Evolutionary conservation across 2,888 invertebrate genomes (phyloP), one percentile per base, ranked within the genome.

Genomic region (Apamea anceps): DNA sequence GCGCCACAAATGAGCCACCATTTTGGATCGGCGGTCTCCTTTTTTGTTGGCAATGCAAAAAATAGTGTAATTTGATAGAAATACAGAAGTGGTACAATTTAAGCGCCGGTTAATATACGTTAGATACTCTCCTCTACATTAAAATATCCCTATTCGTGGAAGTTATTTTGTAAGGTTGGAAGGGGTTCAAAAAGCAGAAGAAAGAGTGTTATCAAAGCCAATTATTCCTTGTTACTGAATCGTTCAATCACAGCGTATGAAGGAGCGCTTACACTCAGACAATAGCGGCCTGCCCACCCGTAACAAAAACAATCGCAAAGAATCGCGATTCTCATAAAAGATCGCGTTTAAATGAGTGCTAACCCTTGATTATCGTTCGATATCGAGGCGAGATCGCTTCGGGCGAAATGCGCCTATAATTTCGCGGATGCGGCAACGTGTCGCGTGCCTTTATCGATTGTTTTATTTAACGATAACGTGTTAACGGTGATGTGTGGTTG

Each of bases 321-420:
- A 71, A 81, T 72, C 70, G 65, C 67, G 77, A 80, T 85, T 73
- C 76, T 68, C 81, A 85, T 90, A 87, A 90, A 82, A 85, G 80
- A 91, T 89, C 73, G 88, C 75, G 82, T 87, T 88, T 89, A 89
- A 92, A 91, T 91, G 89, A 89, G 81, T 74, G 77, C 77, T 80
- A 77, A 89, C 84, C 89, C 85, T 74, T 91, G 90, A 91, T 91
- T 89, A 90, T 85, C 80, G 83, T 79, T 54, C 85, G 89, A 91
- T 91, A 91, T 86, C 86, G 80, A 86, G 77, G 71, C 67, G 65
- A 85, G 82, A 87, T 87, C 87, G 91, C 91, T 85, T 57, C 85
- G 76, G 84, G 91, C 87, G 85, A 81, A 87, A 87, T 87, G 76
- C 79, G 80, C 80, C 86, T 86, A 87, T 88, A 90, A 90, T 91